A percentile compares a stretch with the other conserved stretches of the same genome.
These are phyloP conservation scores for Linnaemya vulpina DNA, from an alignment of 2,888 invertebrate species.

Conservation along the genomic window DNA sequence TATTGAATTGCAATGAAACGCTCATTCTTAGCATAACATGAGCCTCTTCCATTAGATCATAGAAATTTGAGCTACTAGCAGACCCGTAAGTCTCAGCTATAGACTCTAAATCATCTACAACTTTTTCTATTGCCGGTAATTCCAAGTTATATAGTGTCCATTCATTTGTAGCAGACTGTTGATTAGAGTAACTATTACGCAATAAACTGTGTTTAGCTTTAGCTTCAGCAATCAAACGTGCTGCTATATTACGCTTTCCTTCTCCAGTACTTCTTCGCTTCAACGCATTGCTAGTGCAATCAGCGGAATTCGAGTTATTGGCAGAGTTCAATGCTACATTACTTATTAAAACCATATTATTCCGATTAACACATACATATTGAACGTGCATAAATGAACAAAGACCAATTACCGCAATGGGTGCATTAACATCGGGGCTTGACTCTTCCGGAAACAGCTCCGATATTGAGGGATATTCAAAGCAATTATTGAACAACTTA, in stretches of 20 bases:
- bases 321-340: conserved; percentile 75
- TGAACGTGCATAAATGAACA: conserved; percentile 81
- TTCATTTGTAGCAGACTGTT: conserved; percentile 77
- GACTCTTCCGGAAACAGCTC: conserved; percentile 81
- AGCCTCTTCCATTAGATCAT: conserved; percentile 89
- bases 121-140: conserved; percentile 86
- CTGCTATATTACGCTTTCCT: conserved; percentile 79
- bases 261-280: conserved; percentile 73
- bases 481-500: conserved; percentile 84
- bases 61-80: conserved; percentile 87
- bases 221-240: conserved; percentile 78
- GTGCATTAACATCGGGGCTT: conserved; percentile 79
- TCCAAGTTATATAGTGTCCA: conserved; percentile 90
- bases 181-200: conserved; percentile 73
- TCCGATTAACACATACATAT: conserved; percentile 80
- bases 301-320: conserved; percentile 67
- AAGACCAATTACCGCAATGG: conserved; percentile 81
- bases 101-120: conserved; percentile 88
- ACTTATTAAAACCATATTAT: conserved; percentile 80
- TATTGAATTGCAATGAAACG: conserved; percentile 78
- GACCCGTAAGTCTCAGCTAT: conserved; percentile 87
- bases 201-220: conserved; percentile 79
- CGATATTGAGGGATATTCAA: conserved; percentile 81
- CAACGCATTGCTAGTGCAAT: conserved; percentile 72
- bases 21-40: conserved; percentile 86